A percentile compares a stretch with the other conserved stretches of the same genome.
phyloP scores from a whole-genome alignment of 2,113 vertebrate genomes.

The Entelurus aequoreus region DNA sequence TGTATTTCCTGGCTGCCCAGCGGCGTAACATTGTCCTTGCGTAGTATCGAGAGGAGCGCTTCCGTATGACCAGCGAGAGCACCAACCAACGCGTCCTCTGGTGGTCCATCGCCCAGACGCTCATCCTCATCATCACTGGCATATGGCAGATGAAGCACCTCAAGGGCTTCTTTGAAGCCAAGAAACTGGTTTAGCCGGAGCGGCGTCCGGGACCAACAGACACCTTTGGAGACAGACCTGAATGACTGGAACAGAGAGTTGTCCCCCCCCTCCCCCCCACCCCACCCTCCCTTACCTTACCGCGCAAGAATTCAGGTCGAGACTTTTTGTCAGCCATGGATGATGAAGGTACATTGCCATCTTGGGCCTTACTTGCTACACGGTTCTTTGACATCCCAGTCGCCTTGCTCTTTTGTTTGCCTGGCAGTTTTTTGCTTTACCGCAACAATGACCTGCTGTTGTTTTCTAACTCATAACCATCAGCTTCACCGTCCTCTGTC shows the following conservation, averaged over 20 bases:
- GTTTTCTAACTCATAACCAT: background rate
- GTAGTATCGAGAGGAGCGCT: conserved; percentile 91
- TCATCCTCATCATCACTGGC: conserved; percentile 90
- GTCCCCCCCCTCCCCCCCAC: background rate
- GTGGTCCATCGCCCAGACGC: conserved; percentile 94
- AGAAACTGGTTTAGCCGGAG: conserved; percentile 81
- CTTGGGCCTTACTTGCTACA: background rate
- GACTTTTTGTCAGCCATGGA: conserved; percentile 20
- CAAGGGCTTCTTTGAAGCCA: conserved; percentile 95
- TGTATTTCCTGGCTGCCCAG: background rate
- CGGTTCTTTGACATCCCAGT: background rate
- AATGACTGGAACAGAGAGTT: background rate
- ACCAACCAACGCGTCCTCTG: conserved; percentile 94
- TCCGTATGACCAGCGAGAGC: conserved; percentile 93
- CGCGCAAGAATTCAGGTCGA: conserved; percentile 4
- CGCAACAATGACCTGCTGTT: no score
- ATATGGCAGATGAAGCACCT: conserved; percentile 97
- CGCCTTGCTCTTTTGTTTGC: conserved; percentile 11
- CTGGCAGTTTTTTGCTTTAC: conserved; percentile 4
- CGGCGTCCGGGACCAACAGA: background rate
- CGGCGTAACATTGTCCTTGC: background rate
- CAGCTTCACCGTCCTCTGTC: background rate
- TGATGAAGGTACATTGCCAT: background rate
- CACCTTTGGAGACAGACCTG: conserved; percentile 7
- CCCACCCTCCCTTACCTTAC: background rate